phyloP scores from a whole-genome alignment of 1,140 invertebrate species.

The Heliothis subflexa region DNA sequence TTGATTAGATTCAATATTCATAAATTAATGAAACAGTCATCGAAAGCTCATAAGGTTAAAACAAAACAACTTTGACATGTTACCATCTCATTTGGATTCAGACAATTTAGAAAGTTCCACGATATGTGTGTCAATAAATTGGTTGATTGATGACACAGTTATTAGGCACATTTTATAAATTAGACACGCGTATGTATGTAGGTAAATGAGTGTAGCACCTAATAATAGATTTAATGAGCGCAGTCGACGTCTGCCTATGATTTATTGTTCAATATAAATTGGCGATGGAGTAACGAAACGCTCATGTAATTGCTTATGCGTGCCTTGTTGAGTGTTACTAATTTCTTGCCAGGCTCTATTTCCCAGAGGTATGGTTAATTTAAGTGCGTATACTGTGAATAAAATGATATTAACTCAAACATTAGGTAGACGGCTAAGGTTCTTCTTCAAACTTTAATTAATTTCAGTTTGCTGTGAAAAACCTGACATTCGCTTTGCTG shows the following conservation, averaged over 20 bases:
- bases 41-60: neutral
- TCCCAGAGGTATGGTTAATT: constrained; percentile 18
- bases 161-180: constrained; percentile 44
- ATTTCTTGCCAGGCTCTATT: constrained; percentile 36
- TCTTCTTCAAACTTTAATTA: too few relatives aligned
- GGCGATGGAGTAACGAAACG: constrained; percentile 33
- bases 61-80: constrained; percentile 2
- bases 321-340: constrained; percentile 40
- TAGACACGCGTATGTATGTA: constrained; percentile 37
- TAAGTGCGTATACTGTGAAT: neutral
- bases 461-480: too few relatives aligned
- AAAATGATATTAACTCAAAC: constrained; percentile 39
- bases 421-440: too few relatives aligned
- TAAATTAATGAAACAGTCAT: constrained; percentile 16
- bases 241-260: constrained; percentile 34
- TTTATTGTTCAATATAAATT: constrained; percentile 46
- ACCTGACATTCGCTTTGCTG: too few relatives aligned
- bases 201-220: constrained; percentile 33
- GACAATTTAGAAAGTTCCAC: constrained; percentile 29
- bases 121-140: constrained; percentile 34
- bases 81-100: constrained; percentile 29
- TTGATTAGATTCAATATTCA: constrained; percentile 3
- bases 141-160: constrained; percentile 44
- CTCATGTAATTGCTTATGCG: constrained; percentile 43
- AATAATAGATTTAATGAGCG: constrained; percentile 45